These are phyloP conservation scores for Procambarus virginalis DNA, from an alignment of 1,140 invertebrate species.

Conservation along the genomic window DNA sequence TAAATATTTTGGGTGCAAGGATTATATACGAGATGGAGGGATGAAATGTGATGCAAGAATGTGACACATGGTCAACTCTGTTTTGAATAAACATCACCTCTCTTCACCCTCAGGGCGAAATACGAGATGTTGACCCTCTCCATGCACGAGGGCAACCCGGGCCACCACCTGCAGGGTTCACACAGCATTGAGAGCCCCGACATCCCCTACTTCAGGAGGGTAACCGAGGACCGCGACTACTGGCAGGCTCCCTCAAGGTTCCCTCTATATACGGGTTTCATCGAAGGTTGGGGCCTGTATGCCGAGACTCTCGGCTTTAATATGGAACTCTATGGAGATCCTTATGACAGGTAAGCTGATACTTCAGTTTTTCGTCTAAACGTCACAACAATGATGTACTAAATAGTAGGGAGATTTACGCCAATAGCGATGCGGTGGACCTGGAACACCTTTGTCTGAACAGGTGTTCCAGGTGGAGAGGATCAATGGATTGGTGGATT, in stretches of 20 bases:
- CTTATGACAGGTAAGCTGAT: slow-evolving; percentile 72
- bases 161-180: slow-evolving; percentile 74
- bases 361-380: too few species aligned
- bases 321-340: slow-evolving; percentile 73
- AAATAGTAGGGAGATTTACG: too few species aligned
- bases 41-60: too few species aligned
- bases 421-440: too few species aligned
- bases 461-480: too few species aligned
- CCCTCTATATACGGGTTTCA: slow-evolving; percentile 74
- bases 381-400: too few species aligned
- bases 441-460: too few species aligned
- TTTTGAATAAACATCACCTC: not conserved
- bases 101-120: slow-evolving; percentile 69
- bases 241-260: slow-evolving; percentile 73
- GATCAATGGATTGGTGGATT: too few species aligned
- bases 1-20: too few species aligned
- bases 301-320: slow-evolving; percentile 75
- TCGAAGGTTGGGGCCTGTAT: slow-evolving; percentile 75
- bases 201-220: slow-evolving; percentile 58
- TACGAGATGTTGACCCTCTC: slow-evolving; percentile 74
- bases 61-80: too few species aligned
- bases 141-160: slow-evolving; percentile 75
- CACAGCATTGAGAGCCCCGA: slow-evolving; percentile 68
- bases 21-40: too few species aligned
- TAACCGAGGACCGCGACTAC: slow-evolving; percentile 42